Percentiles rank a stretch among this genome's conserved stretches.
These are phyloP conservation scores for Willowsia nigromaculata DNA, from an alignment of 2,888 invertebrate genomes.

Conservation along the genomic window DNA sequence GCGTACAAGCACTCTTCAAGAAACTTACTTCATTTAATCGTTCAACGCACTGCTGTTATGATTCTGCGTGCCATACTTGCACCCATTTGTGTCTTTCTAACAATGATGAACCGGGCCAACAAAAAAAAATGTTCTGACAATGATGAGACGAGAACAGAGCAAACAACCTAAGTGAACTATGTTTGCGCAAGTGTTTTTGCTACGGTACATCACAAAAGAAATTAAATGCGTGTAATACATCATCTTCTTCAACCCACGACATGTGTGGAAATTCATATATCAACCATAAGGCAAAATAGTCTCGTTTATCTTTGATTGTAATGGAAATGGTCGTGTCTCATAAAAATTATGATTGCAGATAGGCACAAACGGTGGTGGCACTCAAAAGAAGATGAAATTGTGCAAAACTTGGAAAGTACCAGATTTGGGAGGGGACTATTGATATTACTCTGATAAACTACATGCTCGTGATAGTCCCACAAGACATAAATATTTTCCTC, in stretches of 20 bases:
- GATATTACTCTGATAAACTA: too few relatives aligned
- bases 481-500: too few relatives aligned
- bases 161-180: not conserved
- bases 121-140: not conserved
- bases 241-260: slow-evolving; percentile 51
- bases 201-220: slow-evolving; percentile 5
- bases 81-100: slow-evolving; percentile 2
- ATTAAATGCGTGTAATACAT: slow-evolving; percentile 52
- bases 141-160: slow-evolving; percentile 12
- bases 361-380: not conserved
- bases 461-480: too few relatives aligned
- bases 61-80: slow-evolving; percentile 16
- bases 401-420: not conserved
- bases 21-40: not conserved
- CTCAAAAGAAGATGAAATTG: not conserved
- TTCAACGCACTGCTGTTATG: not conserved
- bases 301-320: slow-evolving; percentile 33
- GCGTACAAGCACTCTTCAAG: not conserved
- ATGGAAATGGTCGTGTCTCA: slow-evolving; percentile 40
- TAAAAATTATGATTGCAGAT: not conserved
- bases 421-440: not conserved
- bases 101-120: too few relatives aligned
- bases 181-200: slow-evolving; percentile 16
- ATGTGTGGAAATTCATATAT: slow-evolving; percentile 15
- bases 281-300: not conserved